Percentiles rank a stretch among this genome's conserved stretches.
Evolutionary conservation across 2,888 invertebrate genomes (phyloP).

Genomic region (Scelioninae gen. 1): DNA sequence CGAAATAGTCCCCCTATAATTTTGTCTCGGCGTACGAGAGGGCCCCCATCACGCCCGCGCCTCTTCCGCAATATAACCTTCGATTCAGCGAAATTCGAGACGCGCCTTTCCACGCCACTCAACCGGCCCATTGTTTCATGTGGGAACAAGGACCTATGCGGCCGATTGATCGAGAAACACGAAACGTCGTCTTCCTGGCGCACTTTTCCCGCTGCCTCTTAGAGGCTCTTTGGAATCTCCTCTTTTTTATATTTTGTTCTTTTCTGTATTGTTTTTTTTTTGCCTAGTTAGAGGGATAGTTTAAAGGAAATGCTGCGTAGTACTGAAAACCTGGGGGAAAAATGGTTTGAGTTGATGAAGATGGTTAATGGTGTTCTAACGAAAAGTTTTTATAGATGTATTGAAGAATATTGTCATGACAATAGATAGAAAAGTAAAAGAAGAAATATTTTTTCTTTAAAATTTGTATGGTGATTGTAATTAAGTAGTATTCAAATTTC

Average conservation of each 20-base stretch:
- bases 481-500: no score
- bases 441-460: no score
- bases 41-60: slow-evolving; percentile 56
- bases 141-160: slow-evolving; percentile 73
- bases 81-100: slow-evolving; percentile 85
- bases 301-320: background rate
- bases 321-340: no score
- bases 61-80: slow-evolving; percentile 77
- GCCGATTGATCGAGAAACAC: slow-evolving; percentile 76
- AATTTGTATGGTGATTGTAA: no score
- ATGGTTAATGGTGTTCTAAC: no score
- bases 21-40: slow-evolving; percentile 33
- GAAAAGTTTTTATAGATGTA: no score
- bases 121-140: slow-evolving; percentile 81
- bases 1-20: slow-evolving; percentile 39
- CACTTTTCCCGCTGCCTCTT: slow-evolving; percentile 9
- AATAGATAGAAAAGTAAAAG: no score
- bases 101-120: slow-evolving; percentile 81
- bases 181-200: slow-evolving; percentile 74
- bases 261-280: slow-evolving; percentile 11
- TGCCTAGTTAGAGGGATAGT: background rate
- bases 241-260: background rate
- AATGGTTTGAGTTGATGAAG: no score
- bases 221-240: slow-evolving; percentile 1
- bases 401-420: no score